Evolutionary conservation across 2,113 vertebrate genomes (phyloP).

Genomic region (Phocoena phocoena): DNA sequence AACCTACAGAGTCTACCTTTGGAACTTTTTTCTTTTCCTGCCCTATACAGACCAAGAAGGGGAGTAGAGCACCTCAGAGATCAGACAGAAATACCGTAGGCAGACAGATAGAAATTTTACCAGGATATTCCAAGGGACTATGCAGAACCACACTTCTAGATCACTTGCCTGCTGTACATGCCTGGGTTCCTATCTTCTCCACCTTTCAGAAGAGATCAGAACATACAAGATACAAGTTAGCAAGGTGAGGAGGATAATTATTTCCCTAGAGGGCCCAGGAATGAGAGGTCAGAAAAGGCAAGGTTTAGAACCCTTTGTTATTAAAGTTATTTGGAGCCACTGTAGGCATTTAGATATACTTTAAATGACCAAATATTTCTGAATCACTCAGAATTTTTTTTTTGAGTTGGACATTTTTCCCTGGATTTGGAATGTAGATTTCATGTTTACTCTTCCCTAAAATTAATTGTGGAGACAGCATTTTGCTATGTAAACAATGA

Average conservation of each 20-base stretch:
- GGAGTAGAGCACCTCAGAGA: not conserved
- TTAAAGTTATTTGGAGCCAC: too few relatives aligned
- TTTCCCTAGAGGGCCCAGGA: not conserved
- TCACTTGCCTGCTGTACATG: too few relatives aligned
- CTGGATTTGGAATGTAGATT: not conserved
- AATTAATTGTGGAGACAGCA: not conserved
- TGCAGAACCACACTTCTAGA: rapidly evolving
- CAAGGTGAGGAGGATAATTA: not conserved
- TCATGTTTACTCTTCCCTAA: not conserved
- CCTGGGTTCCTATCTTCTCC: rapidly evolving
- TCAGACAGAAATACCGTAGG: rapidly evolving
- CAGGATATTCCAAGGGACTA: too few relatives aligned
- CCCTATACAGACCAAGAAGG: not conserved
- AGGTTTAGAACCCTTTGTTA: too few relatives aligned
- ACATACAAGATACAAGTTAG: rapidly evolving
- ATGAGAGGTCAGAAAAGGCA: not conserved
- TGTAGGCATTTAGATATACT: not conserved
- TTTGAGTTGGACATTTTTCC: not conserved
- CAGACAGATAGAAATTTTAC: not conserved
- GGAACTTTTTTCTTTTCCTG: not conserved
- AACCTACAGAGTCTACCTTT: not conserved
- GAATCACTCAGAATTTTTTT: not conserved
- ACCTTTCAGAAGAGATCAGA: rapidly evolving
- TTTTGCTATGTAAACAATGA: not conserved
- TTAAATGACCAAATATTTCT: not conserved